Base-by-base conservation (phyloP, 92 coral and sea anemone genomes). In the Umimayanthus kanabou region DNA sequence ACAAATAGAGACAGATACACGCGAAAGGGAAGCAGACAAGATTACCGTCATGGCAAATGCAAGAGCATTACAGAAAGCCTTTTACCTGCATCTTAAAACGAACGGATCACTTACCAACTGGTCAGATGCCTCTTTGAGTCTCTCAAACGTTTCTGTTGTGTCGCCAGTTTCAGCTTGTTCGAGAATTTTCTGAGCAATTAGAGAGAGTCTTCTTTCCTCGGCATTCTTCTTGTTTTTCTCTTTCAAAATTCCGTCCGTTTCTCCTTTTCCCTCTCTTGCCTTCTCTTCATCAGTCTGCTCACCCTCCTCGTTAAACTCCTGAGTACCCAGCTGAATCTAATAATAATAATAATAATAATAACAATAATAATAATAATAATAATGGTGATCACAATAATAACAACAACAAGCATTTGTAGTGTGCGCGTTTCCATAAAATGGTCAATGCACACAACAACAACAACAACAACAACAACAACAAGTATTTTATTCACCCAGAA, bases 61-160 rank as follows among this genome's bases (percentile, higher is more conserved):
- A 16, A 49, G 66, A 29, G 76, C 39, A 71, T 6, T 4, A 71
- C 13, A 28, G 30, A 73, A 26, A 37, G 15, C 10, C 13, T 70
- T 28, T 20, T 84, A 58, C 33, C 37, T 33, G 37, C 37, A 33
- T 33, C 37, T 33, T 33, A 37, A 61, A 15, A 2, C 14, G 4
- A 16, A 53, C 58, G 13, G 22, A 30, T 65, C 30, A 65, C 93
- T 74, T 81, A 97, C 99, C 92, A 97, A 72, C 15, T 88, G 67
- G 72, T 95, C 96, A 9, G 98, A 93, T 26, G 94, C 95, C 75
- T 77, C 90, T 89, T 95, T 96, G 7, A 97, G 93, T 87, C 91
- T 93, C 55, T 82, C 81, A 85, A 97, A 85, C 28, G 93, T 92
- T 66, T 95, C 97, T 30, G 85, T 92, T 33, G 89, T 55, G 66